Base-by-base conservation (phyloP, 2,888 invertebrate genomes). In the Auanema freiburgensis region DNA sequence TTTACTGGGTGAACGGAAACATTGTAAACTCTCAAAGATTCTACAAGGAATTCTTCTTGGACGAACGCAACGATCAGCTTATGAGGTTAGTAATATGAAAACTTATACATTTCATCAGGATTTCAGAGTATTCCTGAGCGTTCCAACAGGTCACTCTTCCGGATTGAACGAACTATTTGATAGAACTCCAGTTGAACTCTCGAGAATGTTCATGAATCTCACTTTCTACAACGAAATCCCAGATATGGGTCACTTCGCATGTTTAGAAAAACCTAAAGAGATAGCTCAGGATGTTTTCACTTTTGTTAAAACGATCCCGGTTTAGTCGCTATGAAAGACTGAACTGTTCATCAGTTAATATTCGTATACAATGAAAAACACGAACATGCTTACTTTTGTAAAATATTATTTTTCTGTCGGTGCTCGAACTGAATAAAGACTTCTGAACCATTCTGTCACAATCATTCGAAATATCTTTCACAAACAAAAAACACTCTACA, bases 181-280 rank as follows among this genome's bases (percentile, higher is more conserved):
- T 67, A 83, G 85, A 12, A 88, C 90, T 0, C 89, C 90, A 73
- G 46, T 65, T 10, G 86, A 84, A 18, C 83, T 90, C 3, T 78
- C 91, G 4, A 84, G 85, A 50, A 84, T 87, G 0, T 89, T 88
- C 74, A 91, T 87, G 14, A 90, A 91, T 84, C 84, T 92, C 54
- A 85, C 91, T 4, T 90, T 89, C 54, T 88, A 88, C 76, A 89
- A 88, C n/a, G 63, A 59, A 25, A 49, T 60, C 24, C 57, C 62
- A 24, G 76, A 81, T 2, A 92, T 92, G 0, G 94, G 94, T 0
- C 93, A 93, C 84, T 95, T 93, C 84, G 90, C 90, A 0, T 91
- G 92, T 0, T 86, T 92, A 61, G 92, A 94, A 83, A 87, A 89
- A 66, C 92, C 93, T 0, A 84, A 88, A 46, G 76, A 90, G 0